Percentiles rank a stretch among this genome's conserved stretches.
Evolutionary conservation across 2,797 vertebrate species (phyloP).

Genomic region (Glyptemys insculpta): DNA sequence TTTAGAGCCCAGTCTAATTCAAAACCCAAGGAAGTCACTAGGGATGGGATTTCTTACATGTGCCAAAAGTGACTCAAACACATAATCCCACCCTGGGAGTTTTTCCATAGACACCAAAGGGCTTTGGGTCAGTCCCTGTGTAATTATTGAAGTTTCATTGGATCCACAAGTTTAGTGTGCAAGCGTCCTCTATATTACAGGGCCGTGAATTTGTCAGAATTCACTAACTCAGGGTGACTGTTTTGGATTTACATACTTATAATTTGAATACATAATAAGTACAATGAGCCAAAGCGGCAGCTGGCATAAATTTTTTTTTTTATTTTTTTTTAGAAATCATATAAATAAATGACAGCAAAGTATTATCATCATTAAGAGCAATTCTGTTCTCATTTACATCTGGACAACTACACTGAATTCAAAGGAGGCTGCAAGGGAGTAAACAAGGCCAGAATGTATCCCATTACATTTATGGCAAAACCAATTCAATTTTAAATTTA

Average conservation of each 20-base stretch:
- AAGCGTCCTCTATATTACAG: neutral
- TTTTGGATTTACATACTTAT: fast-evolving
- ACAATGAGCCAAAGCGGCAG: neutral
- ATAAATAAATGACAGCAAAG: neutral
- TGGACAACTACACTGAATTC: neutral
- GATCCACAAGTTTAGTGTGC: fast-evolving
- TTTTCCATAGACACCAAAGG: neutral
- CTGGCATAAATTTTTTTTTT: neutral
- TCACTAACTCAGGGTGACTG: neutral
- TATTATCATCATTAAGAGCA: neutral
- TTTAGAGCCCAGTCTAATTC: neutral
- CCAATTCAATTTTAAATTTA: neutral
- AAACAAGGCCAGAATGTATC: slow-evolving; percentile 7
- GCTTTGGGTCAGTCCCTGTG: neutral
- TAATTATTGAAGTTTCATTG: fast-evolving
- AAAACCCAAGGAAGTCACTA: neutral
- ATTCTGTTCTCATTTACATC: slow-evolving; percentile 7
- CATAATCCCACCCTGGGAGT: neutral
- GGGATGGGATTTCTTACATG: neutral
- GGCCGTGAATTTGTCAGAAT: fast-evolving
- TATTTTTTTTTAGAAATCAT: fast-evolving
- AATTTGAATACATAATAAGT: neutral
- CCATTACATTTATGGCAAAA: neutral
- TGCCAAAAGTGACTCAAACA: neutral
- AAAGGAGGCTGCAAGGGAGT: slow-evolving; percentile 35